Percentiles rank a stretch among this genome's conserved stretches.
Evolutionary conservation across 2,113 vertebrate species (phyloP).

Genomic region (Sander lucioperca): DNA sequence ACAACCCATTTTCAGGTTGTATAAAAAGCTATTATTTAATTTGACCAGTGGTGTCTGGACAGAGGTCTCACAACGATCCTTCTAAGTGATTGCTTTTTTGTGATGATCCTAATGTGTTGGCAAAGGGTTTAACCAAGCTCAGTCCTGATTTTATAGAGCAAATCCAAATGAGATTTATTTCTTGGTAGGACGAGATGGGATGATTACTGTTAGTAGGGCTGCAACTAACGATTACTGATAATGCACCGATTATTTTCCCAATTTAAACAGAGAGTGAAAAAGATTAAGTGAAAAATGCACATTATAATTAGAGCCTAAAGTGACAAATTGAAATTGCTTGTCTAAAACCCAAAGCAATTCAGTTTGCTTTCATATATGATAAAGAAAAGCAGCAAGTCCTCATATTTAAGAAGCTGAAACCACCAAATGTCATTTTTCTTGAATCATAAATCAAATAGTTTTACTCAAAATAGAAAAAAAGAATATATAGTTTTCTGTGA

Average conservation of each 20-base stretch:
- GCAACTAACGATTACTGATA: background rate
- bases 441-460: too few relatives aligned
- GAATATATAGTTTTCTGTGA: too few relatives aligned
- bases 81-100: constrained; percentile 10
- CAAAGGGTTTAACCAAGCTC: background rate
- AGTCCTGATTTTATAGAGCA: background rate
- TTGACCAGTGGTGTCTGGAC: background rate
- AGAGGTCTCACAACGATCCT: constrained; percentile 18
- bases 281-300: background rate
- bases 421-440: too few relatives aligned
- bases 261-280: background rate
- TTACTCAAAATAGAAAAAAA: too few relatives aligned
- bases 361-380: background rate
- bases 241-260: background rate
- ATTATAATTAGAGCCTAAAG: constrained; percentile 4
- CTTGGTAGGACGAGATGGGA: background rate
- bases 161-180: background rate
- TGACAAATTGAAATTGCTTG: background rate
- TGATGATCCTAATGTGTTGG: constrained; percentile 13
- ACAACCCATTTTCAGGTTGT: constrained; percentile 52
- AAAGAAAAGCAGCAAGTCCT: background rate
- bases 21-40: constrained; percentile 45
- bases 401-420: too few relatives aligned
- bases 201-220: background rate
- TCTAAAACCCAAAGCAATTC: background rate